Evolutionary conservation across 2,797 vertebrate species (phyloP), one percentile per base, ranked within the genome.

Genomic region (Nannoperca australis): DNA sequence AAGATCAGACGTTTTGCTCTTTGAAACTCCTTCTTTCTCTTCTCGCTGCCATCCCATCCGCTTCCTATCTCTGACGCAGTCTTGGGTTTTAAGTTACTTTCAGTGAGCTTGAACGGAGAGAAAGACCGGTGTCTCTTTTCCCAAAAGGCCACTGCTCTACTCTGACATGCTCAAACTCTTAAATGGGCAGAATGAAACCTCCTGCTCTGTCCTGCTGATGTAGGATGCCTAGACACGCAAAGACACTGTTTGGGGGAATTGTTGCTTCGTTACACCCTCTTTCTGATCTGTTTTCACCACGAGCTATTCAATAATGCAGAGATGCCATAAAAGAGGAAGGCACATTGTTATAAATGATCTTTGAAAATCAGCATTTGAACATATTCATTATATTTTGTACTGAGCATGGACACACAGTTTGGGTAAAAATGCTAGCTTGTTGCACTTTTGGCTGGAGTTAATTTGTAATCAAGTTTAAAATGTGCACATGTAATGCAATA

Each of bases 1-100:
- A 79, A 85, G 70, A 80, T 85, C 75, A 73, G 47, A 75, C 0
- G 13, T 72, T 81, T 70, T 42, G 55, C 51, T 77, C 55, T 77
- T 49, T 85, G 69, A 75, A 68, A 68, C 65, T 69, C 55, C 18
- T 55, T 80, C 70, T 78, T 72, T 71, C 53, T 50, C 63, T 47
- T 78, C 62, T 70, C 40, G 3, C 53, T 71, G 62, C 66, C 76
- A 71, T 71, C 38, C 34, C 73, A 64, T 85, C 63, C 4, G 2
- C 34, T 72, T 79, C 74, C 83, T 49, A 27, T 79, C 67, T 71
- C 55, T 83, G 84, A 81, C 53, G 62, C 55, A 78, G 62, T 68
- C 59, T 54, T 36, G 3, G 73, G 82, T 83, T 82, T 88, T 85
- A 54, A 70, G 54, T 86, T 91, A 79, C 79, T 76, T 75, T 71